Percentiles rank a stretch among this genome's conserved stretches.
Evolutionary conservation across 2,888 invertebrate genomes (phyloP).

Genomic region (Xanthorhoe spadicearia): DNA sequence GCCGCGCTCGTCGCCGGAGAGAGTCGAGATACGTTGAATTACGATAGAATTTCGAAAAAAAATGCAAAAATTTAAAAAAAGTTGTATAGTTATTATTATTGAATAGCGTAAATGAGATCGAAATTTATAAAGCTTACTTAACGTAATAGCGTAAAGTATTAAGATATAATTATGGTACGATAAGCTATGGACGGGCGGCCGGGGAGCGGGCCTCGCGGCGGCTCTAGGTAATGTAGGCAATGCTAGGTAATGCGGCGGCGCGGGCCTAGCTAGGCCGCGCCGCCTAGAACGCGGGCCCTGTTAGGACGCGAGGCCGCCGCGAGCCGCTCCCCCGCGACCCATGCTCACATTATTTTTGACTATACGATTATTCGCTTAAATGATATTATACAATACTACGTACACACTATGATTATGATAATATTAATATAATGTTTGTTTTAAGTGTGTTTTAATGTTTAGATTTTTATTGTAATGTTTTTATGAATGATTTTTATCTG

Average conservation of each 20-base stretch:
- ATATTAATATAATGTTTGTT: conserved; percentile 86
- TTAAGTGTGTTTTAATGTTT: conserved; percentile 85
- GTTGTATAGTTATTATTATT: conserved; percentile 84
- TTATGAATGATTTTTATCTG: conserved; percentile 85
- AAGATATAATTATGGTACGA: conserved; percentile 81
- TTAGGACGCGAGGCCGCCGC: conserved; percentile 46
- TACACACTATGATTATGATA: conserved; percentile 84
- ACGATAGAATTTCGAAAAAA: conserved; percentile 85
- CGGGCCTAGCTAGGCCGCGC: conserved; percentile 24
- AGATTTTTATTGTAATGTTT: conserved; percentile 86
- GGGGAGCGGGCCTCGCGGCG: conserved; percentile 49
- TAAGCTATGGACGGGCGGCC: conserved; percentile 70
- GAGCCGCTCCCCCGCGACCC: conserved; percentile 72
- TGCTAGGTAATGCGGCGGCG: conserved; percentile 43
- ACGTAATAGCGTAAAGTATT: conserved; percentile 84
- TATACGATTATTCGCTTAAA: conserved; percentile 84
- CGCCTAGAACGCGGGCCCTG: conserved; percentile 2
- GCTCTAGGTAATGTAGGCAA: conserved; percentile 53
- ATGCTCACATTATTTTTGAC: conserved; percentile 83
- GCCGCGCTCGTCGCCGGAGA: conserved; percentile 76
- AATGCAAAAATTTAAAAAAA: conserved; percentile 83
- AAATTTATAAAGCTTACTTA: conserved; percentile 85
- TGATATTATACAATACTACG: conserved; percentile 80
- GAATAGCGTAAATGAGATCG: conserved; percentile 82
- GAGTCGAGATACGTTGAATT: conserved; percentile 77